Base-by-base conservation (phyloP, 2,797 vertebrate species). In the Eidolon dupreanum region DNA sequence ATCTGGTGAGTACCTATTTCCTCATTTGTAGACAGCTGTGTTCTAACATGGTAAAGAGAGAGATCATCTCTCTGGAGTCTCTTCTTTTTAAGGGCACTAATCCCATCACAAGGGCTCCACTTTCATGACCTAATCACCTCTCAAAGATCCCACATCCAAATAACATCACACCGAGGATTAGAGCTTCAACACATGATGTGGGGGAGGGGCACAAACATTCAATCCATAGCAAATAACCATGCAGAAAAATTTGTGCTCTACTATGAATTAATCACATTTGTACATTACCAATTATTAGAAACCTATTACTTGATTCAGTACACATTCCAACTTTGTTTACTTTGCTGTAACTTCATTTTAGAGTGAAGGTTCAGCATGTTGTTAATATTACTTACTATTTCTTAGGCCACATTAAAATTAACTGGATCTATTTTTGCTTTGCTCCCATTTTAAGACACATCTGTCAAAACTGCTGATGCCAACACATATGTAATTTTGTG, bases 391-490 rank as follows among this genome's bases (percentile, higher is more conserved):
- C 70, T 41, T 82, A 20, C 51, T 63, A 46, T 24, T 41, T 41
- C 75, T 59, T 53, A 75, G 65, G 13, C 38, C 41, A 59, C 36
- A 33, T 65, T 85, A 92, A 77, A 85, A 71, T 36, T 53, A 46
- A 57, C 74, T 38, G 7, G 20, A 41, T 79, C 61, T 89, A 79
- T 88, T 74, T 96, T 59, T 75, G n/a, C 28, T 83, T 71, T 88
- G 87, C 51, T 96, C 68, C 43, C 87, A 92, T 90, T 94, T 94
- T 90, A 96, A 96, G 31, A 20, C 26, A 20, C 16, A 71, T 79
- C 95, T 97, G 49, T 91, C 92, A 93, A 92, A 94, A 87, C 22
- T 73, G 65, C 65, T 81, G 57, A 82, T 75, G 55, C 59, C 65
- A 90, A 89, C 28, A 89, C 75, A 77, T 73, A 79, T 4, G 57